phyloP scores from a whole-genome alignment of 2,797 vertebrate species.

The Momotus momota region DNA sequence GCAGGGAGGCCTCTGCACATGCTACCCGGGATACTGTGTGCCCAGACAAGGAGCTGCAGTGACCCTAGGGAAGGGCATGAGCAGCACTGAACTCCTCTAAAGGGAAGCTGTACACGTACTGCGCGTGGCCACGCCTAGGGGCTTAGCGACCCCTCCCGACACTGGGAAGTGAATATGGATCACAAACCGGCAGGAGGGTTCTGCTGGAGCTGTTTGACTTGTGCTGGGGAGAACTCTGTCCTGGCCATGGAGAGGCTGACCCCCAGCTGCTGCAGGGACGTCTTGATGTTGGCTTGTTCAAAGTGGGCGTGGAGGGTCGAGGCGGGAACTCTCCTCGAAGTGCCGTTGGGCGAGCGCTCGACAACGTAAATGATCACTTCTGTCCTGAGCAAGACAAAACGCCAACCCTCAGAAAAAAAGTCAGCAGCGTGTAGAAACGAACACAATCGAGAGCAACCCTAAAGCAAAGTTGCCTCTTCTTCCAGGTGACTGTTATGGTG shows the following conservation, averaged over 20 bases:
- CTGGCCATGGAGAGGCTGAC: conserved; percentile 89
- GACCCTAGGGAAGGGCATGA: fast-evolving
- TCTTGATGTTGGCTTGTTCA: conserved; percentile 91
- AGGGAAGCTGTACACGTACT: not conserved
- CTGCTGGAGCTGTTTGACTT: conserved; percentile 94
- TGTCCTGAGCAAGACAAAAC: conserved; percentile 79
- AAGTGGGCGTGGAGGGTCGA: conserved; percentile 86
- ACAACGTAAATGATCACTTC: conserved; percentile 95
- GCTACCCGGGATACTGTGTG: not conserved
- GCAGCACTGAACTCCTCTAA: not conserved
- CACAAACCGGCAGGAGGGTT: conserved; percentile 91
- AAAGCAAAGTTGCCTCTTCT: not conserved
- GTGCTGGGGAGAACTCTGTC: conserved; percentile 90
- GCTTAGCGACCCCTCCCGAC: not conserved
- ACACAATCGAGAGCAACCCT: not conserved
- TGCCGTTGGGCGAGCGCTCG: conserved; percentile 94
- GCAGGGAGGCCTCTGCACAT: not conserved
- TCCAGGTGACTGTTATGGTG: not conserved
- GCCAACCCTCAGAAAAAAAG: fast-evolving
- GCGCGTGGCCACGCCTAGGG: fast-evolving
- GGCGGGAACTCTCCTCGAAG: conserved; percentile 91
- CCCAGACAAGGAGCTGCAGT: not conserved
- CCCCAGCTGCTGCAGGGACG: conserved; percentile 89
- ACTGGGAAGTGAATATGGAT: not conserved
- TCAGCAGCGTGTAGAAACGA: fast-evolving